A percentile compares a stretch with the other conserved stretches of the same genome.
phyloP scores from a whole-genome alignment of 2,113 vertebrate species.

The Hucho hucho region DNA sequence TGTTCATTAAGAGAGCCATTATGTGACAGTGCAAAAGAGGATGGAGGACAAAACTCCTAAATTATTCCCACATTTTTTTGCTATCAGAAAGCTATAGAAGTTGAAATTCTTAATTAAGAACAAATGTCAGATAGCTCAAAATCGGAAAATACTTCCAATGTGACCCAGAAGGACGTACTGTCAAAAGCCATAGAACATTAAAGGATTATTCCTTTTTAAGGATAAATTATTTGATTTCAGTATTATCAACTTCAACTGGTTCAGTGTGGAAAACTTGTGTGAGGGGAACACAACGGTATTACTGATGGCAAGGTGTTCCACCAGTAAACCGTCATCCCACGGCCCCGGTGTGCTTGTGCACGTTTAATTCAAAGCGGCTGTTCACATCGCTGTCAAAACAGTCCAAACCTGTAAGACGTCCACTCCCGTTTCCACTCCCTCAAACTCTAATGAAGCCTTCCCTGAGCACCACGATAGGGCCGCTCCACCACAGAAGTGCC shows the following conservation, averaged over 20 bases:
- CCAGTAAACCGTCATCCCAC: slow-evolving; percentile 22
- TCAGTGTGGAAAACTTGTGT: neutral
- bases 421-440: slow-evolving; percentile 15
- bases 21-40: too few species aligned
- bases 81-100: too few species aligned
- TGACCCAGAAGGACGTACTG: too few species aligned
- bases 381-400: slow-evolving; percentile 40
- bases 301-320: slow-evolving; percentile 15
- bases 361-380: slow-evolving; percentile 49
- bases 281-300: slow-evolving; percentile 17
- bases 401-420: slow-evolving; percentile 35
- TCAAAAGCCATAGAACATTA: neutral
- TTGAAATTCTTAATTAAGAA: too few species aligned
- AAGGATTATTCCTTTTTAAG: too few species aligned
- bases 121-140: too few species aligned
- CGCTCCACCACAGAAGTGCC: slow-evolving; percentile 25
- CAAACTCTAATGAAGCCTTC: slow-evolving; percentile 25
- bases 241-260: neutral
- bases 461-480: slow-evolving; percentile 3
- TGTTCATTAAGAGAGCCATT: too few species aligned
- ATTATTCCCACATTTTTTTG: too few species aligned
- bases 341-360: slow-evolving; percentile 22
- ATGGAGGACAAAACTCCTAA: too few species aligned
- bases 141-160: too few species aligned
- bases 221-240: neutral